Evolutionary conservation across 2,888 invertebrate species (phyloP).

Genomic region (Clivina fossor): DNA sequence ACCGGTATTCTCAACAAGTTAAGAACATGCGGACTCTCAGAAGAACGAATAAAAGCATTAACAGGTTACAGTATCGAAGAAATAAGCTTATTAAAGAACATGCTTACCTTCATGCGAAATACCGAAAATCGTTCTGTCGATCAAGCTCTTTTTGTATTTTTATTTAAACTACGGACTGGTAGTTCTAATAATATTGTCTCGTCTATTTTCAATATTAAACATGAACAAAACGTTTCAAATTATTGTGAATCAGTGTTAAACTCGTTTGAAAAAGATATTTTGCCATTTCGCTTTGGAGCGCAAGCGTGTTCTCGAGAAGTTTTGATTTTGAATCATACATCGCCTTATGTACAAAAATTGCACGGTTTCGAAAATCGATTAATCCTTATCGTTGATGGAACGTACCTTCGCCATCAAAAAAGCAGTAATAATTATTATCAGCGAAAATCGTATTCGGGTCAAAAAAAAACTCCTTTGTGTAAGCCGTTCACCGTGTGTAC

Average conservation of each 20-base stretch:
- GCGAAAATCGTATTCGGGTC: conserved; percentile 35
- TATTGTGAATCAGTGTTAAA: conserved; percentile 11
- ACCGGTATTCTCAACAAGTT: conserved; percentile 4
- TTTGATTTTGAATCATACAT: conserved; percentile 10
- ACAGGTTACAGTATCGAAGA: conserved; percentile 9
- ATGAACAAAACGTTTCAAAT: conserved; percentile 8
- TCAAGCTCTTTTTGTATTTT: conserved; percentile 18
- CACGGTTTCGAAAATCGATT: conserved; percentile 7
- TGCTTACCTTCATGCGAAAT: conserved; percentile 9
- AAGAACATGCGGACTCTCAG: background rate
- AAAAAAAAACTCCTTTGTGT: conserved; percentile 41
- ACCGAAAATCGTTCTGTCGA: background rate
- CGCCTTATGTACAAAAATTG: conserved; percentile 1
- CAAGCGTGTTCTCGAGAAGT: conserved; percentile 8
- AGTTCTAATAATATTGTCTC: conserved; percentile 11
- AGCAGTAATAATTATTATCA: conserved; percentile 36
- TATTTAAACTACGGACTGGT: conserved; percentile 19
- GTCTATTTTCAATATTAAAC: conserved; percentile 6
- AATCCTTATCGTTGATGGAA: conserved; percentile 37
- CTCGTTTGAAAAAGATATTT: conserved; percentile 18
- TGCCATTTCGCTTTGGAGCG: background rate
- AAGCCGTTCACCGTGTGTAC: conserved; percentile 43
- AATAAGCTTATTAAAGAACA: background rate
- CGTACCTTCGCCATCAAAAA: conserved; percentile 37
- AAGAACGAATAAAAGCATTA: conserved; percentile 5